Evolutionary conservation across 2,113 vertebrate genomes (phyloP), one percentile per base, ranked within the genome.

Genomic region (Oriolus oriolus): DNA sequence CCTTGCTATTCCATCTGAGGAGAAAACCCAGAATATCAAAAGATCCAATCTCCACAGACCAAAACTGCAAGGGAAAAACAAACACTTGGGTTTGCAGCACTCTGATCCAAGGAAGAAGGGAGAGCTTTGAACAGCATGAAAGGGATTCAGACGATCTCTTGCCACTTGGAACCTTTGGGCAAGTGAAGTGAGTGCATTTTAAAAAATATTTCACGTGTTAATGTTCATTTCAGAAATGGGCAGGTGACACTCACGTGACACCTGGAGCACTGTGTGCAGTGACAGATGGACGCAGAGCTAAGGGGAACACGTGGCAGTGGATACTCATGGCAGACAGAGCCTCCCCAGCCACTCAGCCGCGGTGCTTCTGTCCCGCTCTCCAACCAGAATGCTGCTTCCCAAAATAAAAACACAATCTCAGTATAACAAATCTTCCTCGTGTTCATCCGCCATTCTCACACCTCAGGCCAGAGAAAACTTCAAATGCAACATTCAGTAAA

Each of bases 161-260:
- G 37, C 12, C 31, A 20, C 39, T 44, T 11, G 4, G 27, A 86
- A 49, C 39, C 28, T 54, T 45, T 5, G 50, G 53, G 63, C 7
- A 1, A 70, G 41, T 0, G 0, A 75, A 57, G n/a, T 2, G n/a
- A 90, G 27, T 5, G 3, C 5, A 9, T 61, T 65, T 59, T 17
- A 1, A 22, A 49, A 54, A 39, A 21, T 5, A 16, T 44, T 20
- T 16, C 7, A 11, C 23, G 18, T 6, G 15, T 65, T 41, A 49
- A 21, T 3, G 1, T 18, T 50, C 9, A 3, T 41, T 53, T 45
- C 60, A 95, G 82, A 45, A 42, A 7, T 1, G 28, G 39, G 30
- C 26, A 60, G 47, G 30, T n/a, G 68, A 42, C 23, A 28, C 0
- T 0, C 9, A 4, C 1, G 31, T 27, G 41, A 6, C 33, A 37